Evolutionary conservation across 2,113 vertebrate species (phyloP).

Genomic region (Lamprotornis superbus): DNA sequence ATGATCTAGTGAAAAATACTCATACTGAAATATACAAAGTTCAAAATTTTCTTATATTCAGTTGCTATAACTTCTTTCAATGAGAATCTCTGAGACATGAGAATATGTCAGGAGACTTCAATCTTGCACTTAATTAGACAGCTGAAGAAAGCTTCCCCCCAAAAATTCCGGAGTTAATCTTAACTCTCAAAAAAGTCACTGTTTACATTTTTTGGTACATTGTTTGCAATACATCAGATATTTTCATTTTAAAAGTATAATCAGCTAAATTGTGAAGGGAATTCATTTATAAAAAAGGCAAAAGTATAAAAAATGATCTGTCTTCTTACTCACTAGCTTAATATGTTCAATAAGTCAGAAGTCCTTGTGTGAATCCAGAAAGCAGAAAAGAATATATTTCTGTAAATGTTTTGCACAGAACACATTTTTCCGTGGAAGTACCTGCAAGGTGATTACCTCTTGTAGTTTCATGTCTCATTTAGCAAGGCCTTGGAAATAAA

Average conservation of each 20-base stretch:
- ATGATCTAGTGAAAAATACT: not conserved
- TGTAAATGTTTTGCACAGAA: not conserved
- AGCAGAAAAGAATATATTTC: not conserved
- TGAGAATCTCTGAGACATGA: not conserved
- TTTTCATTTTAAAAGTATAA: constrained; percentile 22
- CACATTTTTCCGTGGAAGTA: not conserved
- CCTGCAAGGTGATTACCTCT: not conserved
- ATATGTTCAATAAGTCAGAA: constrained; percentile 31
- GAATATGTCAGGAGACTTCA: not conserved
- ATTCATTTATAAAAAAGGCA: not conserved
- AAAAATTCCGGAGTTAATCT: constrained; percentile 19
- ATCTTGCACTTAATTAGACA: constrained; percentile 22
- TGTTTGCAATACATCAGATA: constrained; percentile 31
- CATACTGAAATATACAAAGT: not conserved
- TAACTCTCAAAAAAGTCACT: not conserved
- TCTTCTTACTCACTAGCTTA: not conserved
- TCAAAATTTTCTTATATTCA: not conserved
- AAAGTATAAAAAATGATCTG: constrained; percentile 2
- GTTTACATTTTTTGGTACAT: not conserved
- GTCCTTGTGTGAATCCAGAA: constrained; percentile 4
- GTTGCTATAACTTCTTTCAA: constrained; percentile 5
- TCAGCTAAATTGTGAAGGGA: not conserved
- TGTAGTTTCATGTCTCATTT: constrained; percentile 11
- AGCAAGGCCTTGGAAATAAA: not conserved
- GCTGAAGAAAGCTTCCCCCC: not conserved